phyloP scores from a whole-genome alignment of 2,113 vertebrate species.

The Misgurnus anguillicaudatus region DNA sequence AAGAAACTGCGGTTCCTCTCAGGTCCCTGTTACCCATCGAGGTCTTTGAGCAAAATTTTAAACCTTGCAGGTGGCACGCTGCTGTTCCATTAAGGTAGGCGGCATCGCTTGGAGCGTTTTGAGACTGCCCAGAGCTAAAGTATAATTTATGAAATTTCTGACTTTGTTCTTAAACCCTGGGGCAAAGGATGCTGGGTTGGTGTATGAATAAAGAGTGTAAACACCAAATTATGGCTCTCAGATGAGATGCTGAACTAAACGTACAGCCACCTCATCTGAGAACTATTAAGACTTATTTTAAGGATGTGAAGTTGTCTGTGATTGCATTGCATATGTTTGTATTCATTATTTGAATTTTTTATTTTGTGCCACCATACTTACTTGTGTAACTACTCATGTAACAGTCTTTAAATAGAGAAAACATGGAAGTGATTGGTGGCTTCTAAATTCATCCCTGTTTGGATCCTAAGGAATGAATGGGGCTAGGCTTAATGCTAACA shows the following conservation, averaged over 20 bases:
- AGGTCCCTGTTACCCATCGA: slow-evolving; percentile 3
- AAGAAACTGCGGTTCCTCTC: not conserved
- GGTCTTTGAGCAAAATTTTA: slow-evolving; percentile 33
- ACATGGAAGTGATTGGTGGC: too few relatives aligned
- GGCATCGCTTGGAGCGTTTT: slow-evolving; percentile 56
- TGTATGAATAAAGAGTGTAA: slow-evolving; percentile 20
- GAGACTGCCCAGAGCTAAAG: slow-evolving; percentile 55
- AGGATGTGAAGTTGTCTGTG: too few relatives aligned
- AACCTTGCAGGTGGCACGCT: not conserved
- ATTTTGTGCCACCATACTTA: too few relatives aligned
- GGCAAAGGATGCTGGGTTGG: slow-evolving; percentile 26
- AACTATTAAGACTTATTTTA: not conserved
- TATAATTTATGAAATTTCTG: slow-evolving; percentile 44
- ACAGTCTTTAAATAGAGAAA: too few relatives aligned
- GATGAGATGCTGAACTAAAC: not conserved
- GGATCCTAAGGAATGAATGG: too few relatives aligned
- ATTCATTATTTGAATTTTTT: too few relatives aligned
- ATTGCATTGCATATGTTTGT: too few relatives aligned
- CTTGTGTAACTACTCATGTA: too few relatives aligned
- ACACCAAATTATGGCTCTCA: slow-evolving; percentile 15
- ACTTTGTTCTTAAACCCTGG: slow-evolving; percentile 34
- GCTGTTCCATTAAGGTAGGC: slow-evolving; percentile 43
- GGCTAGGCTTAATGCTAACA: too few relatives aligned
- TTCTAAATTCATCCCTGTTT: too few relatives aligned
- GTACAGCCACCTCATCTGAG: not conserved